These are phyloP conservation scores for Hepsetus odoe DNA, from an alignment of 2,113 vertebrate genomes.

Conservation along the genomic window DNA sequence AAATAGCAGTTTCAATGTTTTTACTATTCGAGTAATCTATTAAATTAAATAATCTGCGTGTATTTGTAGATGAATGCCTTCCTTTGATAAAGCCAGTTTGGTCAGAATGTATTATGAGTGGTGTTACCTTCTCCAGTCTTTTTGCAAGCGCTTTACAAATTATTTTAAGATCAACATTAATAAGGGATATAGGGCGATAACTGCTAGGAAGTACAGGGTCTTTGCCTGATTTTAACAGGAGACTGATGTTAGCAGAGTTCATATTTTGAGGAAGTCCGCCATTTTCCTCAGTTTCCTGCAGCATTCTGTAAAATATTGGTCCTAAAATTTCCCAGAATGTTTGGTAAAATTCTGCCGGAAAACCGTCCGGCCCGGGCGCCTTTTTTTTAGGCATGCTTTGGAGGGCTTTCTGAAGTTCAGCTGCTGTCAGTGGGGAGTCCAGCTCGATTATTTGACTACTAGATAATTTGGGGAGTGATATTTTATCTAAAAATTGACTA, in stretches of 20 bases:
- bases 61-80: background rate
- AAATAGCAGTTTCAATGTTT: too few relatives aligned
- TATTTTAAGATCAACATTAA: too few relatives aligned
- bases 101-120: background rate
- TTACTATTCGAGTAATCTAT: slow-evolving; percentile 4
- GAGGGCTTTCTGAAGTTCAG: background rate
- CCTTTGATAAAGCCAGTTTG: background rate
- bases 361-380: background rate
- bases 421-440: background rate
- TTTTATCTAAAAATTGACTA: too few relatives aligned
- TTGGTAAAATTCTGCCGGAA: background rate
- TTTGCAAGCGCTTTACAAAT: too few relatives aligned
- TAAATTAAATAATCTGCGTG: background rate
- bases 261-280: too few relatives aligned
- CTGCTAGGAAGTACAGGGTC: too few relatives aligned
- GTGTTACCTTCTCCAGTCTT: too few relatives aligned
- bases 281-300: background rate
- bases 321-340: background rate
- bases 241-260: too few relatives aligned
- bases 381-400: background rate
- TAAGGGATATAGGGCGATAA: too few relatives aligned
- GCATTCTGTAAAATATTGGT: background rate
- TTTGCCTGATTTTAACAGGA: too few relatives aligned
- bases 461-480: background rate
- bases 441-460: background rate